Base-by-base conservation (phyloP, 2,888 invertebrate species). In the Aproaerema taeniolella region DNA sequence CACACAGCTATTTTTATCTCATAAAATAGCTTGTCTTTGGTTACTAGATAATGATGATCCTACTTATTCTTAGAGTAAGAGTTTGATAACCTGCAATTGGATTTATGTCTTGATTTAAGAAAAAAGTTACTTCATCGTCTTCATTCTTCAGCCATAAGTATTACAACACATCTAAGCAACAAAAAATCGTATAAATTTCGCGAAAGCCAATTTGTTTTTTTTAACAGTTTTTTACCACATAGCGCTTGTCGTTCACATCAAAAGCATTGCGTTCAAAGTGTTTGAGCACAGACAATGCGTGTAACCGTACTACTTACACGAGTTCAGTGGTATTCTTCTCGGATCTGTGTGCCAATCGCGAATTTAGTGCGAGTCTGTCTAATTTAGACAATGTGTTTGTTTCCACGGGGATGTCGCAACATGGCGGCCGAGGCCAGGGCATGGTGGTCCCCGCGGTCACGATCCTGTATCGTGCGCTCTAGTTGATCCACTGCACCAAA, bases 361-460 rank as follows among this genome's bases (percentile, higher is more conserved):
- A 68, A 75, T 76, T 70, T 63, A 71, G 76, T 76, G 68, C 72
- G 67, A 65, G 66, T 56, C 60, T 44, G 50, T 69, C 63, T 51
- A 45, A 47, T 43, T 45, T 33, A 43, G 63, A 74, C 78, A 82
- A 74, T 76, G 72, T 67, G 55, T 66, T 61, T 67, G 55, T 66
- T 61, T 67, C 61, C 61, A 64, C 61, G 62, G 58, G 55, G 47
- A 65, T 83, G 73, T 77, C 67, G 81, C 76, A 82, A 83, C n/a
- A n/a, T n/a, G n/a, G 55, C 46, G 58, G 38, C 52, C 75, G 80
- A 81, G 79, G 80, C 66, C 74, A 68, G 62, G 26, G 2, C 8
- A 6, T 2, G 4, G 30, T 3, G 12, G 30, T n/a, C 57, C 66
- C 45, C 55, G 61, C 53, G 68, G 69, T 77, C 82, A 76, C 81